phyloP scores from a whole-genome alignment of 2,113 vertebrate species.

The Malurus alboscapulatus region DNA sequence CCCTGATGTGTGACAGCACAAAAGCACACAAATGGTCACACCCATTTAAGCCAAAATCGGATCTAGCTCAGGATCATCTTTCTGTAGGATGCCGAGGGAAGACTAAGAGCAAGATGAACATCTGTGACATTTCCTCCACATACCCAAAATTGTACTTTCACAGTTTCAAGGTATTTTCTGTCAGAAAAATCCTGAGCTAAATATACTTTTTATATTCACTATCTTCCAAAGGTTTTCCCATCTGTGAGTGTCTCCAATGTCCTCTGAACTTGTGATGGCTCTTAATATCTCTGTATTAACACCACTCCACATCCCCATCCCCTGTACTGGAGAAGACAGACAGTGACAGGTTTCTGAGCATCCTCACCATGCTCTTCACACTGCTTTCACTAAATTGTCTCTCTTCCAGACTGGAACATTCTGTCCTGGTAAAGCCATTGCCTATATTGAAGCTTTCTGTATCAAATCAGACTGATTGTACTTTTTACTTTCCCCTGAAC shows the following conservation, averaged over 20 bases:
- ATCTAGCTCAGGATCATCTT: background rate
- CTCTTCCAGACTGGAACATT: background rate
- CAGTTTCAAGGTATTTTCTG: background rate
- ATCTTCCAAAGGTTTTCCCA: background rate
- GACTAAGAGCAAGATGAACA: background rate
- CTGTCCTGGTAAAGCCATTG: background rate
- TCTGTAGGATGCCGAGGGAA: background rate
- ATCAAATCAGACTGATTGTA: background rate
- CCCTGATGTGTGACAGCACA: background rate
- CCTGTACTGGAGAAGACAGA: background rate
- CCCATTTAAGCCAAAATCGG: background rate
- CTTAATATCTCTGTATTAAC: background rate
- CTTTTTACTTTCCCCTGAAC: background rate
- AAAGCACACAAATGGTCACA: background rate
- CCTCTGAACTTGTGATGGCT: background rate
- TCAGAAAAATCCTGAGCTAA: background rate
- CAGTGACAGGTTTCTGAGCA: background rate
- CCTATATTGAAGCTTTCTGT: background rate
- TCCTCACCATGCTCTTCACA: background rate
- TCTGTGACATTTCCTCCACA: background rate
- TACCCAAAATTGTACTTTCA: background rate
- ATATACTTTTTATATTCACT: background rate
- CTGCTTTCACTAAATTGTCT: background rate
- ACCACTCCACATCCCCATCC: fast-evolving
- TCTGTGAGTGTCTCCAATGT: background rate